These are phyloP conservation scores for Pectinophora gossypiella DNA, from an alignment of 1,140 invertebrate species.

Conservation along the genomic window DNA sequence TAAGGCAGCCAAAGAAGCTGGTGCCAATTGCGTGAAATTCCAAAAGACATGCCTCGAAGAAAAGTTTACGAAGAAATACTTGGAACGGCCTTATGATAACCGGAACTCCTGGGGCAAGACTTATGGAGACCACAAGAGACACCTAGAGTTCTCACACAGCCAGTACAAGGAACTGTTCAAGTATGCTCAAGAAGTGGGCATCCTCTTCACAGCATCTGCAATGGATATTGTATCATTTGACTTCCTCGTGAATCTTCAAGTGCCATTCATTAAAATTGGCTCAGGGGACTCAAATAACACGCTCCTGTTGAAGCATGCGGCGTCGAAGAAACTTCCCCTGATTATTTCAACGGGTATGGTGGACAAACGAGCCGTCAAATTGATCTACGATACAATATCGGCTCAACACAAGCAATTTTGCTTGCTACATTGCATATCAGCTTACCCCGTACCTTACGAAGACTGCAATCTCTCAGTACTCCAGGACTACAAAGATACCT, in stretches of 20 bases:
- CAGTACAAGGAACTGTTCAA: conserved; percentile 80
- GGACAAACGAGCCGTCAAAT: conserved; percentile 76
- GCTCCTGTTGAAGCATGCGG: conserved; percentile 80
- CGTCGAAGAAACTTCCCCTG: conserved; percentile 78
- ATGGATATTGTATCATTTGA: conserved; percentile 87
- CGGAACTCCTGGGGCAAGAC: conserved; percentile 85
- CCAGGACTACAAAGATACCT: conserved; percentile 77
- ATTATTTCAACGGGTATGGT: conserved; percentile 89
- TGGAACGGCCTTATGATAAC: conserved; percentile 78
- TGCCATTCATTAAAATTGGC: conserved; percentile 90
- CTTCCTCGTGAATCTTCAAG: conserved; percentile 78
- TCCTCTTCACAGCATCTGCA: conserved; percentile 85
- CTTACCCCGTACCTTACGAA: conserved; percentile 82
- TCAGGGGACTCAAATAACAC: conserved; percentile 88
- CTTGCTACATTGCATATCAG: conserved; percentile 85
- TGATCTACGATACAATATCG: conserved; percentile 77
- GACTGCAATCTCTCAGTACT: conserved; percentile 83
- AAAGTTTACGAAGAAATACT: conserved; percentile 83
- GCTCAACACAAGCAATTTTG: conserved; percentile 77
- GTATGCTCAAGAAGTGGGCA: conserved; percentile 78
- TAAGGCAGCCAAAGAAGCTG: conserved; percentile 79
- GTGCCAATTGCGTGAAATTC: conserved; percentile 90
- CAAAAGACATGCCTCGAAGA: conserved; percentile 83
- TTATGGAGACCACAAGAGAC: conserved; percentile 85
- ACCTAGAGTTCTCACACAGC: conserved; percentile 82